phyloP scores from a whole-genome alignment of 2,113 vertebrate genomes.

The Diadophis punctatus region DNA sequence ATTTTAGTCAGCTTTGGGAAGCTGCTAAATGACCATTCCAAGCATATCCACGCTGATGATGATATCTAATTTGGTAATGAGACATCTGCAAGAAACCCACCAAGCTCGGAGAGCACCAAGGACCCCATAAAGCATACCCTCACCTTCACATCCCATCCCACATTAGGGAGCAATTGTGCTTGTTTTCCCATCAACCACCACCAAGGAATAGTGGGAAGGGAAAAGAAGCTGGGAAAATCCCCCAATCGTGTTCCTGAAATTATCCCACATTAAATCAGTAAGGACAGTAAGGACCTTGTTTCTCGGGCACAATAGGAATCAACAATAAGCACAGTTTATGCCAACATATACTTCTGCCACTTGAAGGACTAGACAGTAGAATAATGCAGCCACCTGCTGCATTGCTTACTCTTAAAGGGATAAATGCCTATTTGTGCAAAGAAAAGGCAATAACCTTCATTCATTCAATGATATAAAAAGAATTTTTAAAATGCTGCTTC shows the following conservation, averaged over 20 bases:
- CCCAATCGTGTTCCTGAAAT: background rate
- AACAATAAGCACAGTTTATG: background rate
- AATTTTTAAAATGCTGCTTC: slow-evolving; percentile 53
- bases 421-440: slow-evolving; percentile 49
- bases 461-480: slow-evolving; percentile 58
- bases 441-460: slow-evolving; percentile 55
- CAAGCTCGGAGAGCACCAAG: background rate
- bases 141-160: background rate
- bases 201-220: background rate
- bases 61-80: background rate
- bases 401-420: slow-evolving; percentile 40
- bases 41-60: background rate
- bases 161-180: background rate
- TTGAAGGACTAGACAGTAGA: background rate
- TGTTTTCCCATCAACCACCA: background rate
- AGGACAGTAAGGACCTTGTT: background rate
- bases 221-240: background rate
- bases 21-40: background rate
- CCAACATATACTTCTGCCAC: background rate
- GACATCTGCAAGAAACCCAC: background rate
- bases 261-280: background rate
- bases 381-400: background rate
- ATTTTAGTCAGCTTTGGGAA: background rate
- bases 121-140: background rate
- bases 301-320: background rate